A percentile compares a stretch with the other conserved stretches of the same genome.
Conservation (phyloP, 2,888 invertebrate species). For the Biston stratarius region DNA sequence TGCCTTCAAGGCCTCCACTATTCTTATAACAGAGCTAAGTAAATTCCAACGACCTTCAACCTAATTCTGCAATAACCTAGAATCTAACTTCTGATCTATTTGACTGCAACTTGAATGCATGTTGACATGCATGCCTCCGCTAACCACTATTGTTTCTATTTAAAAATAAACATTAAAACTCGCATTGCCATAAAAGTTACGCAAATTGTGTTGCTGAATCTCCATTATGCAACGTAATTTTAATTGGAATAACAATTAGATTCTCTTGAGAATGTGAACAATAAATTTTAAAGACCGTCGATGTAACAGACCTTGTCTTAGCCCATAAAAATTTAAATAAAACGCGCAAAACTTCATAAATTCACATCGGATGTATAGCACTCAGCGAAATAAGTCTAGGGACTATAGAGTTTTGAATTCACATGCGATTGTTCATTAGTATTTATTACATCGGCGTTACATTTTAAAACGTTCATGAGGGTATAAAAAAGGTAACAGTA, state of each 20-base stretch:
- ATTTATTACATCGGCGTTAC: slow-evolving; percentile 12
- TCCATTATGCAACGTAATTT: slow-evolving; percentile 16
- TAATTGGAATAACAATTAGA: slow-evolving; percentile 30
- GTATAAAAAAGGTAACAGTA: background rate
- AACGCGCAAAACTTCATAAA: slow-evolving; percentile 15
- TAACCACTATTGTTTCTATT: slow-evolving; percentile 11
- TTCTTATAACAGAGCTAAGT: slow-evolving; percentile 23
- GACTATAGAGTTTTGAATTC: slow-evolving; percentile 10
- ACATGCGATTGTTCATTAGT: slow-evolving; percentile 21
- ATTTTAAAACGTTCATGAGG: slow-evolving; percentile 6
- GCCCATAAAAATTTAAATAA: slow-evolving; percentile 15
- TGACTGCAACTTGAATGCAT: slow-evolving; percentile 39
- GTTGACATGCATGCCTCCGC: slow-evolving; percentile 37
- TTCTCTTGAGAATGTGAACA: slow-evolving; percentile 28
- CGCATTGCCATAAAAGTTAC: slow-evolving; percentile 9
- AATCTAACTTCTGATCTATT: slow-evolving; percentile 34
- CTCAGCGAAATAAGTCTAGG: slow-evolving; percentile 26
- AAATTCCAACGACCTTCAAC: slow-evolving; percentile 35
- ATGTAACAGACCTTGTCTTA: slow-evolving; percentile 22
- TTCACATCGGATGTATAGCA: slow-evolving; percentile 19
- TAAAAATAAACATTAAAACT: slow-evolving; percentile 8
- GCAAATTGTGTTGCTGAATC: slow-evolving; percentile 22
- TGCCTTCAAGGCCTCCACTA: slow-evolving; percentile 14
- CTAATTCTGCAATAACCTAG: slow-evolving; percentile 32
- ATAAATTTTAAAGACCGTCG: slow-evolving; percentile 19